Percentiles rank a stretch among this genome's conserved stretches.
phyloP scores from a whole-genome alignment of 1,140 invertebrate species.

The Dinothrombium tinctorium region DNA sequence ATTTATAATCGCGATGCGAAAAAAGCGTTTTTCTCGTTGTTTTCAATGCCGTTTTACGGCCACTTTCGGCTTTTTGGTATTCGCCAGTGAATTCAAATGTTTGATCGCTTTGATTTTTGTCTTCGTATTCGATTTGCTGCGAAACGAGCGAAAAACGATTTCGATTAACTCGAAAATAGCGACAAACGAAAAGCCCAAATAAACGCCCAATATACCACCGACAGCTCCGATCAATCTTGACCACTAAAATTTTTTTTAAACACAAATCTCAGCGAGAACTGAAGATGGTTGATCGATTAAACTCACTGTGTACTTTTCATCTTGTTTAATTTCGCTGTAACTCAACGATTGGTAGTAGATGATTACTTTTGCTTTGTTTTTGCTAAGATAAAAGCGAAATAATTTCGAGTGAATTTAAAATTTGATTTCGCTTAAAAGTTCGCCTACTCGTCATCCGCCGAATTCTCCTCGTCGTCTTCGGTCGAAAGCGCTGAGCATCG shows the following conservation, averaged over 20 bases:
- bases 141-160: neutral
- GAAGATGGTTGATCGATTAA: neutral
- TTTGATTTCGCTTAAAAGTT: neutral
- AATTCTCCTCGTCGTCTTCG: neutral
- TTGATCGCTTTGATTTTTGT: too few species aligned
- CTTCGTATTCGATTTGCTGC: neutral
- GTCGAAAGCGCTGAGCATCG: conserved; percentile 12
- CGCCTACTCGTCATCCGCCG: neutral
- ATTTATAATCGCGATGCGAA: too few species aligned
- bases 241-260: neutral
- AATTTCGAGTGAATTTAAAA: neutral
- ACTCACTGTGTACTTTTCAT: conserved; percentile 10
- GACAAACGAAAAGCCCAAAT: conserved; percentile 9
- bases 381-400: conserved; percentile 3
- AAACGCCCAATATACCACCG: conserved; percentile 11
- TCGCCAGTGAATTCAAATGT: too few species aligned
- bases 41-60: too few species aligned
- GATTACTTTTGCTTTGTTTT: conserved; percentile 9
- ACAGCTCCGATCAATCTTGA: conserved; percentile 6
- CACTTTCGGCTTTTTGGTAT: too few species aligned
- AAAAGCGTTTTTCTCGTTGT: too few species aligned
- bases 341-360: conserved; percentile 11
- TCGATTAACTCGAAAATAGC: conserved; percentile 10
- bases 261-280: neutral
- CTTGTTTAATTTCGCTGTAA: conserved; percentile 9